A percentile compares a stretch with the other conserved stretches of the same genome.
Evolutionary conservation across 2,888 invertebrate genomes (phyloP).

Genomic region (Pachymerium ferrugineum): DNA sequence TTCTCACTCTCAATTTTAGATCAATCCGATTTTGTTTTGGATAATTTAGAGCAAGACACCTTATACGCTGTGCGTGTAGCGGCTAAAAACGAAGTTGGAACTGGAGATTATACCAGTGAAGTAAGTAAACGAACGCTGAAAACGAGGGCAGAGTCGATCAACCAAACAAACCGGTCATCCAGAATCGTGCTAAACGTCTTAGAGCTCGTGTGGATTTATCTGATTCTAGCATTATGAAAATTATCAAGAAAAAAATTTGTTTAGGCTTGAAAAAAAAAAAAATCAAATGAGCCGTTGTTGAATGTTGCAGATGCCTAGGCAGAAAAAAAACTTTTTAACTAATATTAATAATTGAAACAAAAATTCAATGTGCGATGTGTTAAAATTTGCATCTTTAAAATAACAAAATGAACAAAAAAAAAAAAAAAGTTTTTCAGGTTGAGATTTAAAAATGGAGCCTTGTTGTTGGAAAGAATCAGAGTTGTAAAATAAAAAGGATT

Average conservation of each 20-base stretch:
- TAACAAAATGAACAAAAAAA: neutral
- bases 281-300: slow-evolving; percentile 2
- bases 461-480: neutral
- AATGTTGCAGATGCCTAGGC: neutral
- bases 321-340: neutral
- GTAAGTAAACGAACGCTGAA: neutral
- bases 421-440: neutral
- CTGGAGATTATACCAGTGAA: neutral
- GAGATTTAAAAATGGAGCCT: neutral
- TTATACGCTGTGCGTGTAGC: neutral
- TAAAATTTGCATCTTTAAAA: too few species aligned
- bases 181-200: neutral
- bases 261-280: neutral
- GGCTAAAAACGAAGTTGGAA: neutral
- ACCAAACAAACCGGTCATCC: neutral
- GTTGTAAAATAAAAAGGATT: slow-evolving; percentile 1
- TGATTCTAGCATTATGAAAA: neutral
- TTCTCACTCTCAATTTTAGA: neutral
- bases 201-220: neutral
- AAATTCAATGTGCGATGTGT: neutral
- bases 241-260: neutral
- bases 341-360: neutral
- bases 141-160: neutral
- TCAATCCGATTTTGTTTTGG: neutral
- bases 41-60: neutral